Conservation (phyloP, 2,888 invertebrate species). For the Brachyptera putata region DNA sequence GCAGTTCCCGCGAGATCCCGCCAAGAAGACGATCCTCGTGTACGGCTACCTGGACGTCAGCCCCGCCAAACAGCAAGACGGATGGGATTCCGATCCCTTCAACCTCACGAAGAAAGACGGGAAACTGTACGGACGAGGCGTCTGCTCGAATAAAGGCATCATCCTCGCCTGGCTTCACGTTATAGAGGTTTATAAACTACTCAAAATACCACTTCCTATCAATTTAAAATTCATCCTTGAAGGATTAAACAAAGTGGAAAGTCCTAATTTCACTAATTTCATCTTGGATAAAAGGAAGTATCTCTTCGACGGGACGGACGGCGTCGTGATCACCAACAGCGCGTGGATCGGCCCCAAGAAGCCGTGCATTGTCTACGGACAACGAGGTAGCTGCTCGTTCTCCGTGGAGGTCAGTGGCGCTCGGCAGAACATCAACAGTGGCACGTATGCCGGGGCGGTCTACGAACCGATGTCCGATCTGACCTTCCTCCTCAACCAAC, state of each 20-base stretch:
- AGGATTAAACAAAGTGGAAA: not conserved
- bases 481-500: not conserved
- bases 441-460: not conserved
- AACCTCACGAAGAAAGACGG: not conserved
- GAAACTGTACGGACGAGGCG: not conserved
- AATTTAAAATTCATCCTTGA: conserved; percentile 1
- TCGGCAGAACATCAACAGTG: not conserved
- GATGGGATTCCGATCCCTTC: conserved; percentile 3
- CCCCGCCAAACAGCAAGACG: not conserved
- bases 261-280: not conserved
- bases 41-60: conserved; percentile 13
- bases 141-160: not conserved
- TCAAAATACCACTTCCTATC: not conserved
- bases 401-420: not conserved
- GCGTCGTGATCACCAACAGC: not conserved
- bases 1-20: not conserved
- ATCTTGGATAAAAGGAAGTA: not conserved
- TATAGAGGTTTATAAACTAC: not conserved
- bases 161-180: conserved; percentile 2
- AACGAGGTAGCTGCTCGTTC: conserved; percentile 2
- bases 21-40: conserved; percentile 2
- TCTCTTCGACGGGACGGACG: not conserved
- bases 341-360: conserved; percentile 3
- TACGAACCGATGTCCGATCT: conserved; percentile 10
- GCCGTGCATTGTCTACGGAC: conserved; percentile 10